Evolutionary conservation across 2,797 vertebrate genomes (phyloP).

Genomic region (Siniperca obscura): DNA sequence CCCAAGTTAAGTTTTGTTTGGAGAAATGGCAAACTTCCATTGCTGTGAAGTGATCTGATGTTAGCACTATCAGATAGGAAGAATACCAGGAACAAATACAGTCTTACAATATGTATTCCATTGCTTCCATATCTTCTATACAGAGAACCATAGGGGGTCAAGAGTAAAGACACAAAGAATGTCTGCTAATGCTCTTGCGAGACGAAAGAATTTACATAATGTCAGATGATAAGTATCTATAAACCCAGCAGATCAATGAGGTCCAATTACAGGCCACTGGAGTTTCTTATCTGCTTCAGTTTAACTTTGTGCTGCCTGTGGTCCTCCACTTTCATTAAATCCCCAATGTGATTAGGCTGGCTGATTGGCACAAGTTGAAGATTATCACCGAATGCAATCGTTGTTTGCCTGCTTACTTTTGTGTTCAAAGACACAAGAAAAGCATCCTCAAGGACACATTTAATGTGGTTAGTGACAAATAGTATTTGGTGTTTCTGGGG

Average conservation of each 20-base stretch:
- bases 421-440: conserved; percentile 74
- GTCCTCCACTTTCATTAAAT: conserved; percentile 83
- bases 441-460: conserved; percentile 79
- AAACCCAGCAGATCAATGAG: conserved; percentile 82
- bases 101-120: not conserved
- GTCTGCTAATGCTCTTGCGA: conserved; percentile 65
- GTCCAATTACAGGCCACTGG: conserved; percentile 83
- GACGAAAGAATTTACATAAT: conserved; percentile 79
- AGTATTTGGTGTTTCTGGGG: conserved; percentile 10
- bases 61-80: not conserved
- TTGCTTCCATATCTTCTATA: not conserved
- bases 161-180: conserved; percentile 60
- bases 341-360: conserved; percentile 77
- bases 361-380: conserved; percentile 77
- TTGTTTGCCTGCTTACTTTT: conserved; percentile 71
- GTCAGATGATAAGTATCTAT: conserved; percentile 82
- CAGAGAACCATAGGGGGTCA: conserved; percentile 45
- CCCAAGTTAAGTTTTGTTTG: not conserved
- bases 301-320: conserved; percentile 81
- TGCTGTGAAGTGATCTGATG: not conserved
- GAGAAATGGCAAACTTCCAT: not conserved
- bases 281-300: conserved; percentile 82
- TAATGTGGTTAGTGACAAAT: conserved; percentile 46
- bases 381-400: conserved; percentile 76
- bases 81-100: not conserved